Base-by-base conservation (phyloP, 2,888 invertebrate genomes). In the Icerya purchasi region DNA sequence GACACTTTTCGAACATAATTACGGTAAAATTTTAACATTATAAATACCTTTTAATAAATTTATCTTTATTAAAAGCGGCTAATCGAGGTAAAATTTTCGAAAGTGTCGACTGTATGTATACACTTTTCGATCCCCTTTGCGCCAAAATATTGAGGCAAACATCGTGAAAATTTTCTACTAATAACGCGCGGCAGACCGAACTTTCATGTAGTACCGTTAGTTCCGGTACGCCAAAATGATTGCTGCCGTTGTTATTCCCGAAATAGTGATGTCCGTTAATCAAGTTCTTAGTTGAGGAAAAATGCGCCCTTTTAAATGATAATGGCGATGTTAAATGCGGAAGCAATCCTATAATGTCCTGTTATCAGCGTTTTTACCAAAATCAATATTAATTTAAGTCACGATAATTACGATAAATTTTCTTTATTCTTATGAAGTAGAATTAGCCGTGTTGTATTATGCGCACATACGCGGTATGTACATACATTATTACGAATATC, bases 1-100 rank as follows among this genome's bases (percentile, higher is more conserved):
- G n/a, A n/a, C n/a, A n/a, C n/a, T n/a, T n/a, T n/a, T n/a, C n/a
- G n/a, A n/a, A n/a, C n/a, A n/a, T n/a, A n/a, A n/a, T n/a, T n/a
- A n/a, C n/a, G n/a, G n/a, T n/a, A n/a, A n/a, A n/a, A n/a, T n/a
- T n/a, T n/a, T n/a, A n/a, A n/a, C n/a, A n/a, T n/a, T n/a, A n/a
- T n/a, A n/a, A n/a, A n/a, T 63, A 74, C 74, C 82, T 81, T 61
- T 78, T 77, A 0, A 84, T 79, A 69, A 94, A 96, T 61, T 78
- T 78, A 3, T 82, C 80, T 62, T 82, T 84, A 70, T 91, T 84
- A 68, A 96, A 93, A n/a, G 94, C 91, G 3, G 93, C 94, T 57
- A 96, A 73, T 64, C 94, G 78, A 1, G 97, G 97, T 62, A 97
- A 75, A 55, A 97, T 80, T 50, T 83, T 82, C 61, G 96, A 77